Evolutionary conservation across 2,797 vertebrate species (phyloP).

Genomic region (Australoheros facetus): DNA sequence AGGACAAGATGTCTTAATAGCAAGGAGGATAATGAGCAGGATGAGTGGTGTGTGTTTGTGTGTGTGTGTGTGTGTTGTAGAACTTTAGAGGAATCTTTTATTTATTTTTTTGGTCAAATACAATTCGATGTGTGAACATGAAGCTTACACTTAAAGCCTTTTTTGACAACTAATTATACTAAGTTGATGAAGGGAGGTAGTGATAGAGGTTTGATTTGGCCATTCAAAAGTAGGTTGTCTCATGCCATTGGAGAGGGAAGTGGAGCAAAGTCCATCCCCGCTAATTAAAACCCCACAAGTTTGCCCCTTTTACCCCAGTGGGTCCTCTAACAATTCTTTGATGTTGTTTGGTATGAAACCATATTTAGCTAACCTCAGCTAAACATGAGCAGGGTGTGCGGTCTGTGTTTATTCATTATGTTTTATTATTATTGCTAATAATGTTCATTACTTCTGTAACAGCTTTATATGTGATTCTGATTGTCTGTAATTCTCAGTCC

Average conservation of each 20-base stretch:
- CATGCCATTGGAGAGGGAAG: not conserved
- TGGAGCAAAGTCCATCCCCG: not conserved
- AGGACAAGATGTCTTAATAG: slow-evolving; percentile 5
- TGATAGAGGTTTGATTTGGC: not conserved
- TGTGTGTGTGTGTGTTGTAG: not conserved
- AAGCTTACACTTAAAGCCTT: not conserved
- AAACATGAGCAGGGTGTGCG: too few species aligned
- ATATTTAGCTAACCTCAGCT: too few species aligned
- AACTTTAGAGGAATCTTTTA: not conserved
- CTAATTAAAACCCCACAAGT: too few species aligned
- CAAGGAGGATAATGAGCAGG: slow-evolving; percentile 9
- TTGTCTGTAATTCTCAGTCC: too few species aligned
- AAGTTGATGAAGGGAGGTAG: not conserved
- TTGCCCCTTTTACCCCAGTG: too few species aligned
- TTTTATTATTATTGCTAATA: too few species aligned
- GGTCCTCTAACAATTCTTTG: too few species aligned
- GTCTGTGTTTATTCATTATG: too few species aligned
- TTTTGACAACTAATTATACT: slow-evolving; percentile 12
- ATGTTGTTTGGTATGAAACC: too few species aligned
- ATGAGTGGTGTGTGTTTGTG: not conserved
- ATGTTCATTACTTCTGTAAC: too few species aligned
- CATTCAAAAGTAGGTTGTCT: not conserved
- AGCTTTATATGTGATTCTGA: too few species aligned
- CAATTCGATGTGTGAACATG: not conserved
- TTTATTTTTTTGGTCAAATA: slow-evolving; percentile 10